phyloP scores from a whole-genome alignment of 2,888 invertebrate species.

The Anarsia innoxiella region DNA sequence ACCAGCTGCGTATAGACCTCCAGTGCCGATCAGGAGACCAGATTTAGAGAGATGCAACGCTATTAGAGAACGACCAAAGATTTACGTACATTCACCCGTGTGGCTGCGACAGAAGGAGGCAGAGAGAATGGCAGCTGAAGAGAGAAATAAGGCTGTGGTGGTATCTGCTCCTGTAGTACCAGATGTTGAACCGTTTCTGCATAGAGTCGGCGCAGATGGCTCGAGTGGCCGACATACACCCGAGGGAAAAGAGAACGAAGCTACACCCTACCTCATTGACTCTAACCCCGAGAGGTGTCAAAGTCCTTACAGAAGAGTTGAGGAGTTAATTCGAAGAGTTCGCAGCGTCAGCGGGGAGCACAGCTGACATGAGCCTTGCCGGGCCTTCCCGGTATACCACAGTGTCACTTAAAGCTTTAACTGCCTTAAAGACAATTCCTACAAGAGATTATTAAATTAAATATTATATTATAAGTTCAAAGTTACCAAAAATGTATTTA shows the following conservation, averaged over 20 bases:
- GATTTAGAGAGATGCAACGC: conserved; percentile 74
- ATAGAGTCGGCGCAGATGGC: conserved; percentile 38
- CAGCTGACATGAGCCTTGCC: conserved; percentile 68
- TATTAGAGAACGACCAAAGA: conserved; percentile 65
- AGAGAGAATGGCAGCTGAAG: conserved; percentile 38
- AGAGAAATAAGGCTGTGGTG: conserved; percentile 30
- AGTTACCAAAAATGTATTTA: conserved; percentile 5
- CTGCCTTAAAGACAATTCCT: conserved; percentile 7
- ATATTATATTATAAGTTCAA: background rate
- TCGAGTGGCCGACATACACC: conserved; percentile 57
- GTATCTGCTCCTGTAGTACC: conserved; percentile 29
- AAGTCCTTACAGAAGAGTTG: conserved; percentile 61
- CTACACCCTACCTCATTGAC: conserved; percentile 59
- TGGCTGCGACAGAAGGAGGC: conserved; percentile 73
- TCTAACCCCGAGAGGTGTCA: conserved; percentile 48
- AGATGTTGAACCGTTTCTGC: conserved; percentile 61
- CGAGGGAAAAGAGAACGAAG: conserved; percentile 51
- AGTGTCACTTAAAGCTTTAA: conserved; percentile 32
- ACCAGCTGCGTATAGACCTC: conserved; percentile 66
- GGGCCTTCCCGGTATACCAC: conserved; percentile 50
- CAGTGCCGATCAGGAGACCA: conserved; percentile 58
- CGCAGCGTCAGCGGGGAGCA: conserved; percentile 57
- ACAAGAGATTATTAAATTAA: conserved; percentile 6
- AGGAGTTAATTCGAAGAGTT: conserved; percentile 58
- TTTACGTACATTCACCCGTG: conserved; percentile 77